These are phyloP conservation scores for Mustela nigripes DNA, from an alignment of 2,113 vertebrate genomes.

Conservation along the genomic window DNA sequence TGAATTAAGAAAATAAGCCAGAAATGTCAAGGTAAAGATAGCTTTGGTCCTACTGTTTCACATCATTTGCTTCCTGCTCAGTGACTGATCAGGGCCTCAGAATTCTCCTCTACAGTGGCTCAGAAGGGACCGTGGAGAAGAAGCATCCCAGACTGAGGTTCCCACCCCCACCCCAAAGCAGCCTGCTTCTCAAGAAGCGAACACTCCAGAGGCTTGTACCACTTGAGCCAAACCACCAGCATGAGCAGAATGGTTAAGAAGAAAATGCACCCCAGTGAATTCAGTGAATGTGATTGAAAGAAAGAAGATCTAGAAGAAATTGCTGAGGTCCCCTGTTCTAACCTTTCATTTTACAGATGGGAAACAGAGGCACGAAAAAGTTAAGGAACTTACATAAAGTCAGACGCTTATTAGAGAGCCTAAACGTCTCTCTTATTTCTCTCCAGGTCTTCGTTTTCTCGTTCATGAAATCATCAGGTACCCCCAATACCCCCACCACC, in stretches of 20 bases:
- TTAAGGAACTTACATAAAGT: neutral
- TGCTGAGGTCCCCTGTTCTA: neutral
- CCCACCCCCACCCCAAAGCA: neutral
- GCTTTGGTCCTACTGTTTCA: neutral
- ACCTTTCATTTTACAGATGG: neutral
- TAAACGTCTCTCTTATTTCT: neutral
- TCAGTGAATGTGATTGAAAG: neutral
- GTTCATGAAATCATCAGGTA: neutral
- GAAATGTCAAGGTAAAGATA: conserved; percentile 11
- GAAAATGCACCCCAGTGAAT: neutral
- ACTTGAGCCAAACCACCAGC: neutral
- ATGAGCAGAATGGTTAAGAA: neutral
- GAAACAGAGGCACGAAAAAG: neutral
- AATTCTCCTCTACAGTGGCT: neutral
- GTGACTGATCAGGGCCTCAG: neutral
- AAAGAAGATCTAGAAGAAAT: neutral
- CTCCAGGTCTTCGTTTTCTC: neutral
- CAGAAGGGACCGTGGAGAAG: neutral
- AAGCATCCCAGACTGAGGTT: neutral
- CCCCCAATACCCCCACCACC: neutral
- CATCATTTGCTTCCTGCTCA: neutral
- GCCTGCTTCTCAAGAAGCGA: neutral
- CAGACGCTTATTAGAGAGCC: neutral
- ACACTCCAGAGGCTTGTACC: neutral
- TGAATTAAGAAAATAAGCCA: neutral